A percentile compares a stretch with the other conserved stretches of the same genome.
These are phyloP conservation scores for Chaitophorus viminalis DNA, from an alignment of 2,888 invertebrate species.

Conservation along the genomic window DNA sequence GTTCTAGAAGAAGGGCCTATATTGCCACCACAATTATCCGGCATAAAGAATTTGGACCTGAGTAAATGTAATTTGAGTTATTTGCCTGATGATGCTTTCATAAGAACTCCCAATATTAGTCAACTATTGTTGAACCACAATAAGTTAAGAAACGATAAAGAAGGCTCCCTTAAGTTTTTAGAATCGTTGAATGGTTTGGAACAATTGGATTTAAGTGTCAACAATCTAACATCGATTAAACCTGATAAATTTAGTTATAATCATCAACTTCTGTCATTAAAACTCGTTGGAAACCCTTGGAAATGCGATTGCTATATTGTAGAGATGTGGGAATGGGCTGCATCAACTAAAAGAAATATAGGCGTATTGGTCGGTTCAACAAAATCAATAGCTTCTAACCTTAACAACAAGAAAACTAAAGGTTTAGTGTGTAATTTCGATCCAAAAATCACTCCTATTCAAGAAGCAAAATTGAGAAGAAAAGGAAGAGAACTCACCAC, in stretches of 20 bases:
- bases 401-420: constrained; percentile 76
- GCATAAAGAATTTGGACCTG: constrained; percentile 74
- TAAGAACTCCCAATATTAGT: constrained; percentile 74
- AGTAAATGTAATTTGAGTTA: constrained; percentile 75
- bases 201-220: constrained; percentile 74
- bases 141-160: constrained; percentile 68
- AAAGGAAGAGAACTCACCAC: constrained; percentile 72
- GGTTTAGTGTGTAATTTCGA: constrained; percentile 75
- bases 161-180: constrained; percentile 71
- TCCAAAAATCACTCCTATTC: constrained; percentile 68
- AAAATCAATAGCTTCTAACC: constrained; percentile 73
- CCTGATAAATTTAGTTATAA: constrained; percentile 71
- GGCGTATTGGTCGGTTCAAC: constrained; percentile 76
- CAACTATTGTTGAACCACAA: constrained; percentile 74
- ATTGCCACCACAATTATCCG: constrained; percentile 75
- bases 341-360: constrained; percentile 74
- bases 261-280: constrained; percentile 72
- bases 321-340: constrained; percentile 80
- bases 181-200: constrained; percentile 72
- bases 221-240: constrained; percentile 73
- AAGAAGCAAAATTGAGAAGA: constrained; percentile 70
- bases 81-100: constrained; percentile 73
- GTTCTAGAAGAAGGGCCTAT: constrained; percentile 72
- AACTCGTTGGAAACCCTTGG: constrained; percentile 77
- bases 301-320: constrained; percentile 77